Evolutionary conservation across 1,140 invertebrate species (phyloP), one percentile per base, ranked within the genome.

Genomic region (Arctopsyche grandis): DNA sequence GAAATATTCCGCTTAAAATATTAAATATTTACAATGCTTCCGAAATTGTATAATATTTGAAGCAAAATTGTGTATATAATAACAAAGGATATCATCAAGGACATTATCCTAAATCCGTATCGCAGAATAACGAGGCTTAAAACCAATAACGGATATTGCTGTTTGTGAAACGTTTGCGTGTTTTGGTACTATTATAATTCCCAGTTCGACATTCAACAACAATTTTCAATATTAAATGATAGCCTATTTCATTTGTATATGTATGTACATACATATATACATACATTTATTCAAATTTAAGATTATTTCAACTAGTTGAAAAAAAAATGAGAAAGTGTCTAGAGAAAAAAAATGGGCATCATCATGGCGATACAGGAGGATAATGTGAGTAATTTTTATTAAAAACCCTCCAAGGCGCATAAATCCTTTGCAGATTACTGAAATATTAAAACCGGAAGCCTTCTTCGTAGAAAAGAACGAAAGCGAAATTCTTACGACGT

Each of bases 381-480:
- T 71, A 71, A 71, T 71, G 69, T 48, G 69, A 44, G 44, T 71
- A 46, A 71, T 71, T 46, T 71, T 71, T 71, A 71, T 71, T 44
- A 71, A 71, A 71, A 46, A 38, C 44, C 69, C 44, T 46, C 21
- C n/a, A 26, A 16, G 78, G 76, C 66, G 79, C 75, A 74, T 80
- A 76, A 80, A 80, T 80, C 79, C 56, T 60, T 77, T 69, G 52
- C 56, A 74, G 75, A 77, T 66, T 77, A 69, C 71, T 78, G 70
- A 80, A 80, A 78, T 75, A 80, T 80, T 80, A 78, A 80, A 71
- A 71, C 38, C 63, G 58, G 69, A 77, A 75, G 48, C 63, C 75
- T 70, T 56, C 69, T 66, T 73, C 48, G 46, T 26, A 52, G 10
- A 43, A 56, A 24, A 16, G 73, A 58, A 60, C 10, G 21, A 29